These are phyloP conservation scores for Mellilla xanthometata DNA, from an alignment of 2,888 invertebrate genomes.

Conservation along the genomic window DNA sequence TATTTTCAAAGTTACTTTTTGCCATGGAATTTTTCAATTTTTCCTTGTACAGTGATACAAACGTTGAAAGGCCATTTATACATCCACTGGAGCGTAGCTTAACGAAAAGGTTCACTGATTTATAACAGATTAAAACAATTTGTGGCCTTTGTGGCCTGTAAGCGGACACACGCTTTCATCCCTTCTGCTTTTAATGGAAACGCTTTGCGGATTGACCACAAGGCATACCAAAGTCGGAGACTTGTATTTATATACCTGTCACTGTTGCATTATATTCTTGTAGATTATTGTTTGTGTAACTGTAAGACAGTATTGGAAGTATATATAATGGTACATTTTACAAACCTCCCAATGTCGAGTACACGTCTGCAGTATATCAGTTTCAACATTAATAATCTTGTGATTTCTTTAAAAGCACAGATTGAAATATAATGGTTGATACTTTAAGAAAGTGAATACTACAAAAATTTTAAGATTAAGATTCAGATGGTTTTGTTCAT, in stretches of 20 bases:
- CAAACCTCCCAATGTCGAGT: too few species aligned
- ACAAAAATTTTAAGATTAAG: too few species aligned
- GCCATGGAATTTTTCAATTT: not conserved
- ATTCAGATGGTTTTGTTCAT: too few species aligned
- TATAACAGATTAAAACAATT: slow-evolving; percentile 39
- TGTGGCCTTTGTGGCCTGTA: slow-evolving; percentile 32
- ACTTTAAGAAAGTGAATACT: too few species aligned
- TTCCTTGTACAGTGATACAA: slow-evolving; percentile 8
- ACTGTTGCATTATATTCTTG: too few species aligned
- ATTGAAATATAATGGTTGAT: too few species aligned
- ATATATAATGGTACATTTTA: too few species aligned
- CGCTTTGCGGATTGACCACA: slow-evolving; percentile 27
- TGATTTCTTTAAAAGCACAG: too few species aligned
- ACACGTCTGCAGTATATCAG: too few species aligned
- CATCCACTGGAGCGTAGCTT: slow-evolving; percentile 22
- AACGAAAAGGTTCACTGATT: slow-evolving; percentile 31
- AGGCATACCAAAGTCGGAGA: slow-evolving; percentile 10
- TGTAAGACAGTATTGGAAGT: too few species aligned
- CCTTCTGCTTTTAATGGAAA: slow-evolving; percentile 27
- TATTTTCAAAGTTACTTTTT: not conserved
- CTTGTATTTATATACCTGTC: too few species aligned
- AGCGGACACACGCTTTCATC: slow-evolving; percentile 36
- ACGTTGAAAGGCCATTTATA: slow-evolving; percentile 23
- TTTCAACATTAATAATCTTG: too few species aligned
- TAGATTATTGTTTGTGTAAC: slow-evolving; percentile 1